A percentile compares a stretch with the other conserved stretches of the same genome.
Evolutionary conservation across 2,113 vertebrate genomes (phyloP).

Genomic region (Xenopus tropicalis): DNA sequence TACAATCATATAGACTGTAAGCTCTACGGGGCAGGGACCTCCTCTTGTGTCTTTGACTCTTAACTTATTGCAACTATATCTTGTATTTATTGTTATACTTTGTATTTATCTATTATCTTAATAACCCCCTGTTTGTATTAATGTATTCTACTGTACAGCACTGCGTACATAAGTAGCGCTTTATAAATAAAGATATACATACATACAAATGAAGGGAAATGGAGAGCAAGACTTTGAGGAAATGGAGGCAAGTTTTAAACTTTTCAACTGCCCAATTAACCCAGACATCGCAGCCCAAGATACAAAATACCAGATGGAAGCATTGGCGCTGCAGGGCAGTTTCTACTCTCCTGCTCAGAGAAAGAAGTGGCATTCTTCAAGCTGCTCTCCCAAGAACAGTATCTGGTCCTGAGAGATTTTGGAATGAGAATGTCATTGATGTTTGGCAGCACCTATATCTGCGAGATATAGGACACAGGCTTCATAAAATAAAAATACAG

Average conservation of each 20-base stretch:
- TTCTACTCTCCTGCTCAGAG: slow-evolving; percentile 7
- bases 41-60: no score
- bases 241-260: slow-evolving; percentile 10
- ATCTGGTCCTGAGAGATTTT: slow-evolving; percentile 14
- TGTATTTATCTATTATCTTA: no score
- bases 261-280: slow-evolving; percentile 20
- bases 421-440: slow-evolving; percentile 18
- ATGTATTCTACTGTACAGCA: no score
- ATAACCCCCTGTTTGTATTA: no score
- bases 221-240: slow-evolving; percentile 11
- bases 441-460: slow-evolving; percentile 37
- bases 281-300: not conserved
- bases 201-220: slow-evolving; percentile 1
- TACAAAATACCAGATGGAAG: slow-evolving; percentile 15
- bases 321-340: slow-evolving; percentile 18
- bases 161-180: no score
- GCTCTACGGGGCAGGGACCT: no score
- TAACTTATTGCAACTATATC: no score
- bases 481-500: slow-evolving; percentile 37
- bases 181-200: no score
- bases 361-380: slow-evolving; percentile 20
- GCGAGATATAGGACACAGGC: slow-evolving; percentile 28
- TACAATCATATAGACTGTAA: no score
- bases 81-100: no score
- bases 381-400: slow-evolving; percentile 7